Base-by-base conservation (phyloP, 2,888 invertebrate species). In the Venusia cambrica region DNA sequence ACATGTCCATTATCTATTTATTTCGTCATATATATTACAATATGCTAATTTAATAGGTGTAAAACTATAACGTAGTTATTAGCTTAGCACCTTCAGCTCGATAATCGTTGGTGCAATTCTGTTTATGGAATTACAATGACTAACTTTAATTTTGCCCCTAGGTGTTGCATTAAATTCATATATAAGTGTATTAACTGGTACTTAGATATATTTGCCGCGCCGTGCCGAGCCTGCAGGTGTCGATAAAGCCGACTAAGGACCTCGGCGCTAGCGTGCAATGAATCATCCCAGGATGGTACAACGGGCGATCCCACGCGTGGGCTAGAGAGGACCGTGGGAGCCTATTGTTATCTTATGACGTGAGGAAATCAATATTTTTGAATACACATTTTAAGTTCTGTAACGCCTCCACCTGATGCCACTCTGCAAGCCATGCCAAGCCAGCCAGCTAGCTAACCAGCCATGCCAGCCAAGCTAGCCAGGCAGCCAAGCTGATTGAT, bases 271-370 rank as follows among this genome's bases (percentile, higher is more conserved):
- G 10, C 30, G 24, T 8, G 10, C 25, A 12, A 35, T 40, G 40
- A 40, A 31, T 40, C 40, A 40, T 31, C 22, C 7, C 13, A 7
- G 5, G 24, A 24, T 32, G 12, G 16, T 21, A 20, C 25, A 10
- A 15, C 9, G 9, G 29, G 22, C 4, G 8, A 9, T 35, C 35
- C 35, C 40, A 35, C 24, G 34, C 25, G 38, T 35, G 38, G 26
- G 18, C 18, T 37, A 18, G 40, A 36, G 30, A 39, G 38, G 36
- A 22, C 21, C 33, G 48, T 46, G 48, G 48, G 48, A 44, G 37
- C 17, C 10, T 41, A 46, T 46, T 49, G 41, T 46, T 37, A 16
- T 32, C 28, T 28, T 22, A 5, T 28, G 22, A 33, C 24, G 22
- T 31, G 21, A 22, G 27, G 28, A 38, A 33, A 38, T 38, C 18